These are phyloP conservation scores for Promerops cafer DNA, from an alignment of 2,113 vertebrate genomes.

Conservation along the genomic window DNA sequence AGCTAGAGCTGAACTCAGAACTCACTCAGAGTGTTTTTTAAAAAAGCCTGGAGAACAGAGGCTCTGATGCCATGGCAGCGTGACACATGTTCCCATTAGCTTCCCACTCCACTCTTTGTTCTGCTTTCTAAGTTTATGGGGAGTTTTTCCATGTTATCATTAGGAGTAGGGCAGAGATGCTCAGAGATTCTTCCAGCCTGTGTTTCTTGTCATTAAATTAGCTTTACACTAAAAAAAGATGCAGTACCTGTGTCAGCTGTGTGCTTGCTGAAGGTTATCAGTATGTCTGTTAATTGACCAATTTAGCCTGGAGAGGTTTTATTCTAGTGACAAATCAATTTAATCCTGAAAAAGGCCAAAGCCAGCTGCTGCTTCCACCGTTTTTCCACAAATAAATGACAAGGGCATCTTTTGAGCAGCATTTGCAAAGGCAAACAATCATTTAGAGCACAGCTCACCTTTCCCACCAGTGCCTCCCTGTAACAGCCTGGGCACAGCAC, in stretches of 20 bases:
- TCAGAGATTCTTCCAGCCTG: neutral
- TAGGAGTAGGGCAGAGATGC: neutral
- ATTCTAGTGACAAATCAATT: neutral
- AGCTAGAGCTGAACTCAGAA: constrained; percentile 2
- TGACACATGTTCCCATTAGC: constrained; percentile 41
- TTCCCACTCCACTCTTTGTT: constrained; percentile 54
- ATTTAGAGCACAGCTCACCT: neutral
- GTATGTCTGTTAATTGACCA: neutral
- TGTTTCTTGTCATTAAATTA: neutral
- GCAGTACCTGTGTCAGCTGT: neutral
- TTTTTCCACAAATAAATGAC: neutral
- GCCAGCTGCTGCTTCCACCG: neutral
- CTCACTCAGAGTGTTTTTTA: neutral
- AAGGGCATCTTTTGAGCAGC: neutral
- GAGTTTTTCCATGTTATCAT: neutral
- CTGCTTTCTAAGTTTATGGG: constrained; percentile 23
- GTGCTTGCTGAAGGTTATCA: neutral
- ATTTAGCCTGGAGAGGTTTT: neutral
- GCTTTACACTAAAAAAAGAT: neutral
- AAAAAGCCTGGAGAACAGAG: neutral
- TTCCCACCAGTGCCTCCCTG: neutral
- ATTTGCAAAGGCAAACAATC: neutral
- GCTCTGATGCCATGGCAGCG: neutral
- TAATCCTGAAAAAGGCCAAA: neutral
- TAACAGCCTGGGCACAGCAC: neutral